Percentiles rank a stretch among this genome's conserved stretches.
phyloP scores from a whole-genome alignment of 1,140 invertebrate genomes.

The Pteromalus puparum region DNA sequence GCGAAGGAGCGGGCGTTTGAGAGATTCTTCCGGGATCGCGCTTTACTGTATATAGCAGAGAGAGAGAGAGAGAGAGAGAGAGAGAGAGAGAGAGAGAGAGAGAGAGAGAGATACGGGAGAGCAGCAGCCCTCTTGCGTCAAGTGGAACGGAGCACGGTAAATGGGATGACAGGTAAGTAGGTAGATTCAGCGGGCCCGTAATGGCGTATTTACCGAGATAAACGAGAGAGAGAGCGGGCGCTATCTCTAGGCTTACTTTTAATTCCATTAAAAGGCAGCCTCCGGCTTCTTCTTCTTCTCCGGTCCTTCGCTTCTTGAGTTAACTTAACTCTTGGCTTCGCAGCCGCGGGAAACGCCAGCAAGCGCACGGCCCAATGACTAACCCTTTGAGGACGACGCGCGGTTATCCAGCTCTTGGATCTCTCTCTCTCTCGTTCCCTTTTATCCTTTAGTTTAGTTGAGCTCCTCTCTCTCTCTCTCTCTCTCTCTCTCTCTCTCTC shows the following conservation, averaged over 20 bases:
- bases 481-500: conserved; percentile 52
- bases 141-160: conserved; percentile 50
- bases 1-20: conserved; percentile 10
- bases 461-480: conserved; percentile 14
- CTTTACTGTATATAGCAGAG: not conserved
- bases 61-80: too few species aligned
- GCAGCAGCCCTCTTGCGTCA: conserved; percentile 18
- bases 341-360: conserved; percentile 43
- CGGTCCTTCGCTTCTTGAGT: conserved; percentile 52
- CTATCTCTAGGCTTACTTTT: conserved; percentile 70
- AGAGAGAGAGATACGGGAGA: too few species aligned
- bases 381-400: conserved; percentile 64
- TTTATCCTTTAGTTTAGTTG: conserved; percentile 2
- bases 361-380: conserved; percentile 59
- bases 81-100: too few species aligned
- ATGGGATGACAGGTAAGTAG: conserved; percentile 60
- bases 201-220: conserved; percentile 66
- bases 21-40: conserved; percentile 43
- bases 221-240: conserved; percentile 54
- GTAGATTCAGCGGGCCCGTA: conserved; percentile 57
- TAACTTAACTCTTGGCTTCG: conserved; percentile 59
- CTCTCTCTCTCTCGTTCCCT: conserved; percentile 37
- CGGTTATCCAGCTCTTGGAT: conserved; percentile 64
- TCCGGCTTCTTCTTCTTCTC: conserved; percentile 54
- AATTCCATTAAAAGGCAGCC: conserved; percentile 68